These are phyloP conservation scores for cat (Felis catus) DNA, from an alignment of 2,113 vertebrate species.

Conservation along the genomic window F.catus_Fca126_mat1.0 CM031423.1:86921501-86922000, in stretches of 20 bases:
- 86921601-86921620: neutral
- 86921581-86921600: neutral
- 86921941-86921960: neutral
- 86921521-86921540: accelerated
- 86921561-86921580: neutral
- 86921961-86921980: neutral
- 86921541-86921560: neutral
- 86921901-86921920: neutral
- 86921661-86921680: conserved; percentile 23
- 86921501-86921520: neutral
- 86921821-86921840: neutral
- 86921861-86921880: neutral
- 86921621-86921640: neutral
- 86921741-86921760: neutral
- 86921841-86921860: too few relatives aligned
- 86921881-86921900: neutral
- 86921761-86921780: neutral
- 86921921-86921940: neutral
- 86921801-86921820: neutral
- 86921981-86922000: neutral
- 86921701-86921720: conserved; percentile 32
- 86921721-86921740: neutral
- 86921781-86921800: neutral
- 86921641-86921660: neutral
- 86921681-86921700: neutral